These are phyloP conservation scores for Actinostola sp. DNA, from an alignment of 92 coral and sea anemone genomes.

Conservation along the genomic window DNA sequence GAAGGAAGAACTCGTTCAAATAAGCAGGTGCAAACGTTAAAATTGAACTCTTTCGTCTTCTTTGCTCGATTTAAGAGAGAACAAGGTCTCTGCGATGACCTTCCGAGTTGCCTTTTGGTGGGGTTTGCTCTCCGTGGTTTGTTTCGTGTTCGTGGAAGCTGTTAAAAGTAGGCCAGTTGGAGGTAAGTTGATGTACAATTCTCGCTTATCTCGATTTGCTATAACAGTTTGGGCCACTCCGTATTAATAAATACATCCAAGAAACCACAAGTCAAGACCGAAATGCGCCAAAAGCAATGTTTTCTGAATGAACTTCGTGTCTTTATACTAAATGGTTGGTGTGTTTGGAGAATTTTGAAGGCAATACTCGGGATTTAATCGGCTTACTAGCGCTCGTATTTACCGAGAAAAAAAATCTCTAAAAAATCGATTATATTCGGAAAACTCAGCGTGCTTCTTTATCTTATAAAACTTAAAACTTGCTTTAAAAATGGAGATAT, in stretches of 20 bases:
- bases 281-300: background rate
- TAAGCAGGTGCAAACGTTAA: conserved; percentile 19
- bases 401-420: too few species aligned
- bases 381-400: too few species aligned
- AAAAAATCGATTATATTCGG: too few species aligned
- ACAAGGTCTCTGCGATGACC: conserved; percentile 17
- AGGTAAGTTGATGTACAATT: conserved; percentile 1
- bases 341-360: too few species aligned
- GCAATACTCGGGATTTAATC: too few species aligned
- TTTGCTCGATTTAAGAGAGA: conserved; percentile 6
- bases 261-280: background rate
- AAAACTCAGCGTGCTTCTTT: too few species aligned
- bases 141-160: conserved; percentile 19
- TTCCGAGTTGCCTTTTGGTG: conserved; percentile 22
- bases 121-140: conserved; percentile 10
- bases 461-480: too few species aligned
- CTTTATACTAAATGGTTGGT: too few species aligned
- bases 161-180: conserved; percentile 26
- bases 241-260: conserved; percentile 1
- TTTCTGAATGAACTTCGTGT: too few species aligned
- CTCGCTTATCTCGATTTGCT: background rate
- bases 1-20: conserved; percentile 7
- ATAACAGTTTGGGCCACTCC: conserved; percentile 3
- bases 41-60: background rate
- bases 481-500: too few species aligned